Conservation (phyloP, 2,888 invertebrate genomes). For the Brachynemurus nebulosus region DNA sequence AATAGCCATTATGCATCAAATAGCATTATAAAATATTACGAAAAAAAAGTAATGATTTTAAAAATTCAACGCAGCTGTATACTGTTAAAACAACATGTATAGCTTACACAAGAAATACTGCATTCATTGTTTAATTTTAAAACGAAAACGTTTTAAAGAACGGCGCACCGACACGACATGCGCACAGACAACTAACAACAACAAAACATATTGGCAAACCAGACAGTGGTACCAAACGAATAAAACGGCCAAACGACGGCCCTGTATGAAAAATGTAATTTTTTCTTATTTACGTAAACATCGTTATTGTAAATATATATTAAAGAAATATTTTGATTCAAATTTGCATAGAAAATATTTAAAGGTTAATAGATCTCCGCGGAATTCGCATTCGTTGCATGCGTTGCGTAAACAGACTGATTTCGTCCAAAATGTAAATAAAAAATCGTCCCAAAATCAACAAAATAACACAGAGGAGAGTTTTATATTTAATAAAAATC, state of each 20-base stretch:
- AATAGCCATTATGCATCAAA: too few relatives aligned
- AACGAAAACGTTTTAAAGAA: too few relatives aligned
- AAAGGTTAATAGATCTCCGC: background rate
- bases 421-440: constrained; percentile 9
- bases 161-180: too few relatives aligned
- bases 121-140: too few relatives aligned
- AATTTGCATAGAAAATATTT: constrained; percentile 5
- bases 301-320: constrained; percentile 1
- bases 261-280: background rate
- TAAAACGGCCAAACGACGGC: background rate
- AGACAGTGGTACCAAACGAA: too few relatives aligned
- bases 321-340: background rate
- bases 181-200: too few relatives aligned
- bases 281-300: background rate
- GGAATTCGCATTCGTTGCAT: background rate
- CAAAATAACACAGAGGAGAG: constrained; percentile 1
- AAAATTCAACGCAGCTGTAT: too few relatives aligned
- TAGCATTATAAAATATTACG: too few relatives aligned
- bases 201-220: too few relatives aligned
- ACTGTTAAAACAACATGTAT: too few relatives aligned
- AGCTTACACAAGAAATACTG: too few relatives aligned
- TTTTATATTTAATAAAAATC: background rate
- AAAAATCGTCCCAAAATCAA: constrained; percentile 5
- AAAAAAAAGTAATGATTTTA: too few relatives aligned
- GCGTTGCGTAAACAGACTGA: constrained; percentile 6